Base-by-base conservation (phyloP, 35 echinoderm and acorn worm genomes). In the Chiridota heheva region DNA sequence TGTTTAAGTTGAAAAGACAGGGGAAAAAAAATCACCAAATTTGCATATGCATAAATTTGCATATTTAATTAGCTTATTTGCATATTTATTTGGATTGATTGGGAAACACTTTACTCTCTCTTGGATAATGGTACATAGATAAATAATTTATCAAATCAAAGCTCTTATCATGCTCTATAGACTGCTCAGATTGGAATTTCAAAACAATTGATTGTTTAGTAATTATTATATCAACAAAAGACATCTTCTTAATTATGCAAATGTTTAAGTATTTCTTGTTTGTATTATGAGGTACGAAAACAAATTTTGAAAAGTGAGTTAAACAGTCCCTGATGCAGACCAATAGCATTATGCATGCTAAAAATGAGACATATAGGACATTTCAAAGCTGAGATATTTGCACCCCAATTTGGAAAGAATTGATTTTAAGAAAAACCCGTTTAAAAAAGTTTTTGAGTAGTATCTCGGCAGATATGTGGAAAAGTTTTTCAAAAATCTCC, bases 61-160 rank as follows among this genome's bases (percentile, higher is more conserved):
- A n/a, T n/a, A n/a, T n/a, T n/a, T n/a, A 65, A 65, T 65, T 65
- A 65, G 62, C 62, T 31, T 65, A 65, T 3, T 65, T 68, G 64
- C 64, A 68, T 35, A 35, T 33, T 68, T 63, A 63, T 26, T 63
- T 1, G 32, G 2, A 13, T 2, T n/a, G 28, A 12, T 63, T 63
- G 60, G 60, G 32, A 63, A 63, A 30, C 60, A 18, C n/a, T 63
- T 26, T 7, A 13, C 40, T 29, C 40, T n/a, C 31, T 4, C 5
- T 8, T 37, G 5, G 31, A 35, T 37, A 35, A 32, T 6, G 10
- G 10, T 10, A 68, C 64, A 68, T 1, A 30, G 40, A 0, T 68
- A 37, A 37, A 37, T 68, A n/a, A 68, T n/a, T 37, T 37, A 68
- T 37, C 64, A 68, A 68, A 37, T 68, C 31, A 68, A 68, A 68